Percentiles rank a stretch among this genome's conserved stretches.
phyloP scores from a whole-genome alignment of 2,797 vertebrate species.

The Macrochelys suwanniensis region DNA sequence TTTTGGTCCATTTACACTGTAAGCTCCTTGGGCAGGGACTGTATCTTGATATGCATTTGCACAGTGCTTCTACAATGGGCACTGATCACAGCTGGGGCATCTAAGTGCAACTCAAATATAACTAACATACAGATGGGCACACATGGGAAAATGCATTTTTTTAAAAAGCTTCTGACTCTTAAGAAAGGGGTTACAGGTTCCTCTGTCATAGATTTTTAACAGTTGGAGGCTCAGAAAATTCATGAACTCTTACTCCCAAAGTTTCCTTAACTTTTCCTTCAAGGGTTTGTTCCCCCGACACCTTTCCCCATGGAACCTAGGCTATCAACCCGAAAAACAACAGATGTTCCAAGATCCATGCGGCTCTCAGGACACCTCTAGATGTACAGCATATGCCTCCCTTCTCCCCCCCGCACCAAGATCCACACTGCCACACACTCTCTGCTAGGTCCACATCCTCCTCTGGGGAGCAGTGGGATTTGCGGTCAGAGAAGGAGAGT shows the following conservation, averaged over 20 bases:
- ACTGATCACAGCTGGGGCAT: not conserved
- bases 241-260: slow-evolving; percentile 1
- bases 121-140: not conserved
- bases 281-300: slow-evolving; percentile 1
- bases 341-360: not conserved
- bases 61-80: not conserved
- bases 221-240: slow-evolving; percentile 11
- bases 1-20: not conserved
- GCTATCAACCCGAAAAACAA: slow-evolving; percentile 31
- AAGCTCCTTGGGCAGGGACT: not conserved
- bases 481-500: not conserved
- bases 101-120: not conserved
- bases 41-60: not conserved
- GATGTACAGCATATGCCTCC: not conserved
- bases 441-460: not conserved
- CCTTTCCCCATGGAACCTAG: not conserved
- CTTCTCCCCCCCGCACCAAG: too few relatives aligned
- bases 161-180: not conserved
- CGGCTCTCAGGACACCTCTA: not conserved
- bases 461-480: not conserved
- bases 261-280: not conserved
- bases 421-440: not conserved
- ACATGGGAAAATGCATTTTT: not conserved
- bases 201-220: accelerated
- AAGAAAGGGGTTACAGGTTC: not conserved